Percentiles rank a stretch among this genome's conserved stretches.
Evolutionary conservation across 2,888 invertebrate species (phyloP).

Genomic region (Aelia acuminata): DNA sequence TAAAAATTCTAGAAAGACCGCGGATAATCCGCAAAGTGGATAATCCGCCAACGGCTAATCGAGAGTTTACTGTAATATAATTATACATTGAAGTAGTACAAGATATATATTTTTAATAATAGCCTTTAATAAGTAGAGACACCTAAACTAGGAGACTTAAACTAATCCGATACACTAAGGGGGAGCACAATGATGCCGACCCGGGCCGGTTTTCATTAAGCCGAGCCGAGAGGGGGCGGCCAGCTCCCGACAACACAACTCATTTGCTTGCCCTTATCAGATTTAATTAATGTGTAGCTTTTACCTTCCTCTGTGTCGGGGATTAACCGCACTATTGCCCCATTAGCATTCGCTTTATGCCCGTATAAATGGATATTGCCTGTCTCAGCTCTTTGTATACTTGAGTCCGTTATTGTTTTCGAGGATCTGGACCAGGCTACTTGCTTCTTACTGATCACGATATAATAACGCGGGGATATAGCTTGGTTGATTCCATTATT

Average conservation of each 20-base stretch:
- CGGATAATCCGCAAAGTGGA: too few relatives aligned
- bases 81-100: too few relatives aligned
- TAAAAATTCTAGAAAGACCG: too few relatives aligned
- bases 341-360: not conserved
- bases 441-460: not conserved
- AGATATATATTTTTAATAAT: too few relatives aligned
- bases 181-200: too few relatives aligned
- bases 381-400: not conserved
- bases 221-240: not conserved
- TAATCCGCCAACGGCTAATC: too few relatives aligned
- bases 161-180: too few relatives aligned
- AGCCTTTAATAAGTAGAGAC: too few relatives aligned
- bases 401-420: not conserved
- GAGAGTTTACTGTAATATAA: too few relatives aligned
- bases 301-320: constrained; percentile 17
- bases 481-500: too few relatives aligned
- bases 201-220: not conserved
- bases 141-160: too few relatives aligned
- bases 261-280: constrained; percentile 27
- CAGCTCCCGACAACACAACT: constrained; percentile 26
- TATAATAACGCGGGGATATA: not conserved
- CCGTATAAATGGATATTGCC: not conserved
- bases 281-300: constrained; percentile 23
- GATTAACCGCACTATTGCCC: not conserved
- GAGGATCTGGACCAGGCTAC: not conserved